Evolutionary conservation across 37 sponge, comb jelly and placozoan genomes (phyloP), one percentile per base, ranked within the genome.

Genomic region (Ianthella basta): DNA sequence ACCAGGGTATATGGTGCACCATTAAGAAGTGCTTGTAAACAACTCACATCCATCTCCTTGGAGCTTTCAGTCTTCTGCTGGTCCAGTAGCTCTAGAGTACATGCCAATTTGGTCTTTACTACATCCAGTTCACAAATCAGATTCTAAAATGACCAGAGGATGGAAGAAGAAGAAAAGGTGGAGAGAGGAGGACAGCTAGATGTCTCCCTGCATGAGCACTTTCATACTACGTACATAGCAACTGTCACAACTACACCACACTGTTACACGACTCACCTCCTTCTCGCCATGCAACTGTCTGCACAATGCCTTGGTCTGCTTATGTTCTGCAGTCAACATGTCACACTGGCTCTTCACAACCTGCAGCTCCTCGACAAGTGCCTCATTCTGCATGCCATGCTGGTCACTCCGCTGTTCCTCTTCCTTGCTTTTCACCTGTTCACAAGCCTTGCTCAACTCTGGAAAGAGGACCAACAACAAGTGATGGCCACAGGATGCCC

Each of bases 321-420:
- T 50, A 36, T 75, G 44, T 3, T 75, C 78, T 24, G 37, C 54
- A 4, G 23, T 56, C 27, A 85, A 66, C 61, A 27, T 73, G 59
- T 92, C 92, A 16, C 83, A 82, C 68, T 92, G 86, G 33, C 82
- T 68, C 33, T 86, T 82, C 27, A 92, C 44, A 27, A 88, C 83
- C 81, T 92, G 91, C 55, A 91, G 37, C 41, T 91, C 91, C 60
- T 87, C 83, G 61, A 80, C 10, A 14, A 91, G 75, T 25, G 41
- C 79, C 33, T 86, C 60, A 38, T 4, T 33, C 61, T 35, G 24
- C 21, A 24, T 59, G 55, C 4, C 14, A 13, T 10, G 2, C 12
- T 27, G 63, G n/a, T 23, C n/a, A 61, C 25, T 61, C 50, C 8
- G 4, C 20, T 87, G 75, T 16, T 27, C 79, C 56, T 78, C 34